Evolutionary conservation across 2,797 vertebrate genomes (phyloP), one percentile per base, ranked within the genome.

Genomic region (Tiaroga cobitis): DNA sequence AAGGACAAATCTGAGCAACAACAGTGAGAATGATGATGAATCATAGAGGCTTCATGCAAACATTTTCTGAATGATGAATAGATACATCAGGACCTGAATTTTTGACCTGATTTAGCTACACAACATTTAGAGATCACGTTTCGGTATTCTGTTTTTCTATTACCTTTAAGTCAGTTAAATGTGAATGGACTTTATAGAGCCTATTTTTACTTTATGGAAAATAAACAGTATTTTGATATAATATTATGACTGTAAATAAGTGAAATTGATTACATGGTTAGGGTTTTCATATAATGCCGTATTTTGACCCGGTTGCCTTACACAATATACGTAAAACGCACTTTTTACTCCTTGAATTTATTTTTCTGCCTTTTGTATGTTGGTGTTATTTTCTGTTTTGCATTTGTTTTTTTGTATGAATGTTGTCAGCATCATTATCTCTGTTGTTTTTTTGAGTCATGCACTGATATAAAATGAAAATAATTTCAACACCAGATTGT

Each of bases 161-260:
- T 61, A 82, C 26, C 75, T 46, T 84, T 82, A 88, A 76, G 87
- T 87, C 76, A 85, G 70, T 87, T 77, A 89, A 90, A 86, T 84
- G 65, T 88, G 85, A 90, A 86, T 63, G 83, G 75, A 73, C 83
- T 83, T 79, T 88, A 84, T 87, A 85, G 83, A 93, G 72, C 90
- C 89, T 93, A 94, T 94, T 95, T 94, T 93, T 94, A 92, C 91
- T 92, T 91, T 90, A 91, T 85, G 92, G 87, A 93, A 84, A 87
- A 80, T 81, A 89, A 93, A 93, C 87, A 92, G 92, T 95, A 94
- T 95, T 95, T 96, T 95, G 90, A 91, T 94, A 93, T 65, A 89
- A 83, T 84, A 90, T 82, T 84, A 82, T 81, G 80, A 84, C 75
- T 94, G 91, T 93, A 95, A 86, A 90, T 92, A 92, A 86, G 39